A percentile compares a stretch with the other conserved stretches of the same genome.
Conservation (phyloP, 2,888 invertebrate genomes). For the Panzeria rudis region DNA sequence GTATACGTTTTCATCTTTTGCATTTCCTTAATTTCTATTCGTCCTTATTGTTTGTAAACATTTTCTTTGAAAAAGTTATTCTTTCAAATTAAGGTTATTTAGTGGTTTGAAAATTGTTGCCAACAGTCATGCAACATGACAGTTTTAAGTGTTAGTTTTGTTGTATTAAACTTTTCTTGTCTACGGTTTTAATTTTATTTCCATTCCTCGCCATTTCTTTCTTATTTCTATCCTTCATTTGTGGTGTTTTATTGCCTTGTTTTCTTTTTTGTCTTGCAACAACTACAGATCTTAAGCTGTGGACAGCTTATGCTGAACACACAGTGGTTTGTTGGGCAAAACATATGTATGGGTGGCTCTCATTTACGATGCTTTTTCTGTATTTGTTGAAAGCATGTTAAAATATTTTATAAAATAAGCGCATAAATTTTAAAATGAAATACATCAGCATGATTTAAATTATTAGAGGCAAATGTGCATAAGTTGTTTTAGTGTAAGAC, state of each 20-base stretch:
- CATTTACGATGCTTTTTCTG: too few relatives aligned
- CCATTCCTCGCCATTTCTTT: slow-evolving; percentile 38
- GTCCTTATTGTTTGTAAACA: slow-evolving; percentile 64
- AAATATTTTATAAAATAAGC: too few relatives aligned
- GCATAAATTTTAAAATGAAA: too few relatives aligned
- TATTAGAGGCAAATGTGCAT: too few relatives aligned
- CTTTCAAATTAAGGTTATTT: slow-evolving; percentile 75
- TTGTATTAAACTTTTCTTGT: slow-evolving; percentile 62
- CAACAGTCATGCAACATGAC: slow-evolving; percentile 73
- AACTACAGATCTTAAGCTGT: slow-evolving; percentile 49
- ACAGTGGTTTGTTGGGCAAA: slow-evolving; percentile 24
- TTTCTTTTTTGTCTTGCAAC: neutral
- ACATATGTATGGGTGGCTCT: too few relatives aligned
- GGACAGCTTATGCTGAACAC: slow-evolving; percentile 35
- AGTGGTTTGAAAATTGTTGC: slow-evolving; percentile 74
- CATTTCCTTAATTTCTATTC: slow-evolving; percentile 38
- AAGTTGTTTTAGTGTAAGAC: too few relatives aligned
- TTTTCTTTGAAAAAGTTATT: slow-evolving; percentile 68
- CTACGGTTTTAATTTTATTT: slow-evolving; percentile 66
- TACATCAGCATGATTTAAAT: too few relatives aligned
- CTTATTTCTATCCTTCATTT: slow-evolving; percentile 35
- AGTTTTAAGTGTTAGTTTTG: slow-evolving; percentile 73
- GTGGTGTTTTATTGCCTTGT: slow-evolving; percentile 34
- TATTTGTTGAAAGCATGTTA: too few relatives aligned
- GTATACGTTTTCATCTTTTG: slow-evolving; percentile 45